These are phyloP conservation scores for Triplophysa siluroides DNA, from an alignment of 2,113 vertebrate genomes.

Conservation along the genomic window DNA sequence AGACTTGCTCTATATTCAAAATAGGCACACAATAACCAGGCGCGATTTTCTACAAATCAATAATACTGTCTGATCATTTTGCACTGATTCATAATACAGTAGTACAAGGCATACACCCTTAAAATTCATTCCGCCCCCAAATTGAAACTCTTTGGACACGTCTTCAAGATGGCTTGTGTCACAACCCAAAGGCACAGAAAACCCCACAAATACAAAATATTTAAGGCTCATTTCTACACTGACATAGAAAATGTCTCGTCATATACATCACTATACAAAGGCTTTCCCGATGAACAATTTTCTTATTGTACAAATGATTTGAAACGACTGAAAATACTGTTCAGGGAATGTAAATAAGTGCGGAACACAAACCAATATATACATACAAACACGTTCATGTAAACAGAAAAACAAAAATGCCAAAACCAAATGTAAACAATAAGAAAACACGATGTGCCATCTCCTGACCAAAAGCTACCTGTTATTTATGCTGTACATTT, in stretches of 20 bases:
- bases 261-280: slow-evolving; percentile 22
- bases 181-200: slow-evolving; percentile 40
- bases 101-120: neutral
- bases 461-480: slow-evolving; percentile 30
- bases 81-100: slow-evolving; percentile 19
- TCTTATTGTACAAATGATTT: slow-evolving; percentile 36
- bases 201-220: slow-evolving; percentile 42
- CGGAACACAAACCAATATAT: slow-evolving; percentile 49
- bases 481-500: slow-evolving; percentile 40
- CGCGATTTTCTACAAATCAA: slow-evolving; percentile 6
- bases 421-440: slow-evolving; percentile 51
- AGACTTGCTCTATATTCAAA: slow-evolving; percentile 1
- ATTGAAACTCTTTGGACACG: slow-evolving; percentile 30
- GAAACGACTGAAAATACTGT: slow-evolving; percentile 46
- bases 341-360: slow-evolving; percentile 14
- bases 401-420: slow-evolving; percentile 47
- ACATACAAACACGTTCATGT: slow-evolving; percentile 50
- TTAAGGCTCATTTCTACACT: slow-evolving; percentile 40
- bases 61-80: neutral
- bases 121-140: slow-evolving; percentile 4
- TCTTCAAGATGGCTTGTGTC: slow-evolving; percentile 36
- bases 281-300: slow-evolving; percentile 21
- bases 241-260: slow-evolving; percentile 29
- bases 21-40: slow-evolving; percentile 14
- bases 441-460: slow-evolving; percentile 41